Conservation (phyloP, 2,113 vertebrate genomes). For the Oreamnos americanus region DNA sequence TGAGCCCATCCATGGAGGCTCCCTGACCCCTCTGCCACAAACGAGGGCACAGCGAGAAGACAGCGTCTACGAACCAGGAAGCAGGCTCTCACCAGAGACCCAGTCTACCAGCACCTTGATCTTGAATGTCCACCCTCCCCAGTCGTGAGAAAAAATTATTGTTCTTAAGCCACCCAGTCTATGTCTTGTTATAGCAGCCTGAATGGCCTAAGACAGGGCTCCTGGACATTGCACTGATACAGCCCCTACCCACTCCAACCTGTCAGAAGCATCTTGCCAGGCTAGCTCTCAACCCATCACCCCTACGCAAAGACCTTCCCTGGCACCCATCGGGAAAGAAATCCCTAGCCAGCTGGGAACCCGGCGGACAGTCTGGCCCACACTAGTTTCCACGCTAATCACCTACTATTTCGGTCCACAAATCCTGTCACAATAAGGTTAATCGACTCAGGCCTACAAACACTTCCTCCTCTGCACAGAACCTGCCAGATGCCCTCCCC, state of each 20-base stretch:
- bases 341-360: neutral
- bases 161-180: neutral
- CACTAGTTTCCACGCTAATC: neutral
- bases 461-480: neutral
- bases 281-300: neutral
- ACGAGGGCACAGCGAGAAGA: neutral
- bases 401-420: neutral
- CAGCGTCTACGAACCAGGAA: neutral
- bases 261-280: neutral
- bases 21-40: neutral
- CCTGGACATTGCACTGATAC: accelerated
- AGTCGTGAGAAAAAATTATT: accelerated
- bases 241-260: neutral
- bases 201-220: accelerated
- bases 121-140: neutral
- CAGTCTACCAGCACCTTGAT: accelerated
- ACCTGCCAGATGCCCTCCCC: neutral
- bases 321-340: neutral
- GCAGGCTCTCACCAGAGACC: neutral
- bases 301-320: neutral
- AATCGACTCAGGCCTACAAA: neutral
- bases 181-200: accelerated
- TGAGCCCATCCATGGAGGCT: neutral
- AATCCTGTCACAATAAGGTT: neutral
- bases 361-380: neutral